A percentile compares a stretch with the other conserved stretches of the same genome.
These are phyloP conservation scores for Parambassis ranga DNA, from an alignment of 2,797 vertebrate species.

Conservation along the genomic window DNA sequence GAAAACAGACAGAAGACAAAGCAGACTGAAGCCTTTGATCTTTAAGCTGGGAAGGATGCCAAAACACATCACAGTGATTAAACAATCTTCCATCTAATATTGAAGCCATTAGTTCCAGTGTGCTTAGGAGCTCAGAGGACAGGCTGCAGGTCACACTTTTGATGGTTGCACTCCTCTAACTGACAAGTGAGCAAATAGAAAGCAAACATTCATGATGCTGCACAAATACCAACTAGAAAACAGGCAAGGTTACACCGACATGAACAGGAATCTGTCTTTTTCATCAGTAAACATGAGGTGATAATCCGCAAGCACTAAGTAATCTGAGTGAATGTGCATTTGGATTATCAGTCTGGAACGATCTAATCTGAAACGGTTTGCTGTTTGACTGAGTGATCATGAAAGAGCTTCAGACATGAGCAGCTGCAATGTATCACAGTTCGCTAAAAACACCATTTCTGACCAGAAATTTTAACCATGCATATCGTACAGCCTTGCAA, in stretches of 20 bases:
- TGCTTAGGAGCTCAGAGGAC: neutral
- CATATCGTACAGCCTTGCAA: too few relatives aligned
- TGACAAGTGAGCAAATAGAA: neutral
- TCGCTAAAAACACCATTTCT: too few relatives aligned
- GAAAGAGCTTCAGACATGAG: constrained; percentile 13
- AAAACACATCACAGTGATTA: constrained; percentile 13
- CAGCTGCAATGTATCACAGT: neutral
- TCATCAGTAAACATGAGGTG: constrained; percentile 41
- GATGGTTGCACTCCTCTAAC: neutral
- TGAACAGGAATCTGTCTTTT: constrained; percentile 12
- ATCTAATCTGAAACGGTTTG: constrained; percentile 65
- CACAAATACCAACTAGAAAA: neutral
- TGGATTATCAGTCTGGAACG: constrained; percentile 66
- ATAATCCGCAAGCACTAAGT: constrained; percentile 63
- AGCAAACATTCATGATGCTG: neutral
- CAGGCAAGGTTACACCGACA: neutral
- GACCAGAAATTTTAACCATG: too few relatives aligned
- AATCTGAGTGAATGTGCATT: constrained; percentile 71
- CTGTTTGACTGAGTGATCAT: constrained; percentile 32
- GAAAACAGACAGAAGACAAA: constrained; percentile 1
- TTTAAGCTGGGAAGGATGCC: neutral
- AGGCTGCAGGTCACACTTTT: neutral
- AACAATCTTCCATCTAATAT: constrained; percentile 19
- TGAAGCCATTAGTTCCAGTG: constrained; percentile 12
- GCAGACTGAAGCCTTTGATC: neutral